Base-by-base conservation (phyloP, 2,113 vertebrate genomes). In the Galbula dea region DNA sequence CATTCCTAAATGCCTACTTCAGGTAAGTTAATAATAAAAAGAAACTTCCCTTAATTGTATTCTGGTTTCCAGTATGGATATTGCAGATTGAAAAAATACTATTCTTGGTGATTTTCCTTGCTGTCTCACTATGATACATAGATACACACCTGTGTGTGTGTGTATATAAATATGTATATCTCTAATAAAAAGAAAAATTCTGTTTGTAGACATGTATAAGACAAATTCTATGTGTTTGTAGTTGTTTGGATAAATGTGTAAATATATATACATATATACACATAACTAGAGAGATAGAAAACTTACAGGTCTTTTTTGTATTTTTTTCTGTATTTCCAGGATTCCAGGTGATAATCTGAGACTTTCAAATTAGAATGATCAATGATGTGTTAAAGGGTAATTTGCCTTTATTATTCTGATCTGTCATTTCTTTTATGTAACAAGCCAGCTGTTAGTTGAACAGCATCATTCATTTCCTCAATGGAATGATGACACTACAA, bases 361-460 rank as follows among this genome's bases (percentile, higher is more conserved):
- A 62, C 45, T 73, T 90, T 94, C 59, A 95, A 82, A 91, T 80
- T 78, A 96, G 83, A 96, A 92, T 83, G 86, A 46, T 92, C 69
- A 96, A 93, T 83, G 86, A 46, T 92, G 66, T 86, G 59, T 93
- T 83, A 93, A 93, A 87, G 61, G 57, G 92, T 93, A 94, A 79
- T 77, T 96, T 94, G 66, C 75, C 92, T 94, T 95, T 96, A 88
- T 76, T 91, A 95, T 97, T 97, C 93, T 93, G 95, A 81, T 67
- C 86, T 96, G 58, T 72, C 61, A 78, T 88, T 95, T 87, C 83
- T 89, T 96, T 79, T 84, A 95, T 65, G 22, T 96, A 96, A 89
- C 94, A 95, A 95, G 80, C 69, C 87, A 96, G 91, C 93, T 96
- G 91, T 94, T 96, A 93, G 83, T 96, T 96, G 95, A 93, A 96